phyloP scores from a whole-genome alignment of 2,888 invertebrate genomes.

The Apodemia mormo region DNA sequence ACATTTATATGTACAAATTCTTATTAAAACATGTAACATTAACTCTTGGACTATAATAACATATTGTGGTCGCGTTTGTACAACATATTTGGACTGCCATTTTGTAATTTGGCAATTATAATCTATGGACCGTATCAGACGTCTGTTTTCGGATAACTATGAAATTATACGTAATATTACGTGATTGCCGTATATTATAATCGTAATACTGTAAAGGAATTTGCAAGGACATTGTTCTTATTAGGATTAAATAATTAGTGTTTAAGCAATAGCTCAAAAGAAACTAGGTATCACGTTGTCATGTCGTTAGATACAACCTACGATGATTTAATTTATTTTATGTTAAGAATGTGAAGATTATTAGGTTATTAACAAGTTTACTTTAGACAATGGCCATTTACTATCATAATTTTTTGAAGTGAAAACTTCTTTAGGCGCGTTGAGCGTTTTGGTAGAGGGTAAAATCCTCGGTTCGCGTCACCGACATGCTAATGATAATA shows the following conservation, averaged over 20 bases:
- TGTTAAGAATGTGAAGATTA: too few relatives aligned
- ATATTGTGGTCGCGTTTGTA: constrained; percentile 3
- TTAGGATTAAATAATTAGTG: constrained; percentile 11
- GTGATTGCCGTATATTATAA: constrained; percentile 2
- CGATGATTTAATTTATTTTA: background rate
- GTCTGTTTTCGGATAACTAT: constrained; percentile 13
- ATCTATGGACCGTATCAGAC: constrained; percentile 6
- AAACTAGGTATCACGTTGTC: background rate
- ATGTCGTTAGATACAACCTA: background rate
- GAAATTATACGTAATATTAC: constrained; percentile 15
- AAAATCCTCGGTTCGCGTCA: too few relatives aligned
- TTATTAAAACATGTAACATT: background rate
- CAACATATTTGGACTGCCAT: background rate
- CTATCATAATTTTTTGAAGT: too few relatives aligned
- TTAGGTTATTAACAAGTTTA: too few relatives aligned
- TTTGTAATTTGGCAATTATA: constrained; percentile 5
- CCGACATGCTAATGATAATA: too few relatives aligned
- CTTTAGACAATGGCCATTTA: too few relatives aligned
- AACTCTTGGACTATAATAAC: background rate
- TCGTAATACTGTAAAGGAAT: background rate
- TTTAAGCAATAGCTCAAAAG: background rate
- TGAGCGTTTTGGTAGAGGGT: too few relatives aligned
- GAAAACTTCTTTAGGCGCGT: too few relatives aligned
- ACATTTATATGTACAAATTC: too few relatives aligned
- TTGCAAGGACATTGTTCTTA: background rate